These are phyloP conservation scores for Octodonta nipae DNA, from an alignment of 2,888 invertebrate species.

Conservation along the genomic window DNA sequence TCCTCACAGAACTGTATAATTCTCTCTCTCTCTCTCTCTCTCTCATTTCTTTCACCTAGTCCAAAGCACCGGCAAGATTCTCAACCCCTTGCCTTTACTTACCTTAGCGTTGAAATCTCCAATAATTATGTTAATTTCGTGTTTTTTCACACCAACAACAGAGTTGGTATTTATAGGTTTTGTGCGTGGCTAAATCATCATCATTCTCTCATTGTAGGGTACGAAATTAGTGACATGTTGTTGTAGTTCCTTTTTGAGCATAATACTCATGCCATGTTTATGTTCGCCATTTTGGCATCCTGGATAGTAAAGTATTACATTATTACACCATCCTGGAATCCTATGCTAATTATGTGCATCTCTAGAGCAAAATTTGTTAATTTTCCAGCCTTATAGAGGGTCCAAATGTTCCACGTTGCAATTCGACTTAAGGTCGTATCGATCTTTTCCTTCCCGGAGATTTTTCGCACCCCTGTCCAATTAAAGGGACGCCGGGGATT, in stretches of 20 bases:
- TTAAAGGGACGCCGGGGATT: conserved; percentile 4
- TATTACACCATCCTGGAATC: neutral
- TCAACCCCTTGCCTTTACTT: neutral
- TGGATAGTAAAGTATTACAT: conserved; percentile 1
- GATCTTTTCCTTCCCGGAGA: conserved; percentile 3
- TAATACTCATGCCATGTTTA: conserved; percentile 1
- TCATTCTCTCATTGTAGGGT: neutral
- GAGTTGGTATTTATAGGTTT: conserved; percentile 2
- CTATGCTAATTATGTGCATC: conserved; percentile 1
- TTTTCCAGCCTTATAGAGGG: conserved; percentile 1
- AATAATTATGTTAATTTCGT: no score
- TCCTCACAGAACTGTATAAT: neutral
- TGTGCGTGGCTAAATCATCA: conserved; percentile 1
- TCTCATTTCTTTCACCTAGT: neutral
- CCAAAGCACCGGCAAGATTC: neutral
- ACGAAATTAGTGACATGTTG: neutral
- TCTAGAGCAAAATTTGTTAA: conserved; percentile 2
- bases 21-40: neutral
- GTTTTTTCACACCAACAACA: no score
- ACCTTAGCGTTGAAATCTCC: no score
- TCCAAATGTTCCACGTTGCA: conserved; percentile 2
- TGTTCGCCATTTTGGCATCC: conserved; percentile 3
- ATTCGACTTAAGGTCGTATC: conserved; percentile 2
- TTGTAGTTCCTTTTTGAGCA: neutral
- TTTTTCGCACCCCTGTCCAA: conserved; percentile 4